Base-by-base conservation (phyloP, 2,888 invertebrate genomes). In the Cancer borealis region DNA sequence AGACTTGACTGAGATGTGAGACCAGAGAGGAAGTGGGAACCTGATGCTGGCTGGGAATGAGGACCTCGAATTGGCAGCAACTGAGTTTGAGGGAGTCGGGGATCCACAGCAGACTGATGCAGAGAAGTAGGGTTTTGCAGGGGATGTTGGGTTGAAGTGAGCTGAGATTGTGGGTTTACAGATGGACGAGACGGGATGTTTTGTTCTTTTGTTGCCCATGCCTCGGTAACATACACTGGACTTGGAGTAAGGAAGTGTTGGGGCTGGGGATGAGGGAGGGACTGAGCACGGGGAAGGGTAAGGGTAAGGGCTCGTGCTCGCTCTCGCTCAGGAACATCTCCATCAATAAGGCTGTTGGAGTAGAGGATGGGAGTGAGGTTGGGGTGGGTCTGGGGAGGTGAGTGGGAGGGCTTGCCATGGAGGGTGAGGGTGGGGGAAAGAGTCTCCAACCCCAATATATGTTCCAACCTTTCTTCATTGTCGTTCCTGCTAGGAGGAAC, bases 281-380 rank as follows among this genome's bases (percentile, higher is more conserved):
- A 84, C 26, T 84, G 92, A n/a, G 66, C n/a, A 4, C 39, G 88
- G 49, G n/a, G 94, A 73, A 47, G 88, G 45, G 26, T 87, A 45
- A 94, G 91, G 26, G 88, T 60, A 30, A 95, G 93, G 60, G 95
- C 93, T 6, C 95, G 93, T 1, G 95, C 95, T 30, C 93, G 88
- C 21, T 95, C 95, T 79, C 94, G 90, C 26, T 92, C 87, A 17
- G 95, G 95, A 79, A 95, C 89, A 91, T 95, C 95, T 5, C 95
- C 95, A 92, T 95, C 95, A n/a, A 95, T 92, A 8, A 95, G 91
- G 46, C 95, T 95, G 89, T 95, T 95, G 94, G 92, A 93, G 30
- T 94, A 66, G 3, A 95, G 79, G n/a, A 79, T 46, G 0, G 60
- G 89, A 12, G 90, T 73, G 73, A 91, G 92, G 14, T 49, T 21